Percentiles rank a stretch among this genome's conserved stretches.
These are phyloP conservation scores for Actenoides hombroni DNA, from an alignment of 2,113 vertebrate species.

Conservation along the genomic window DNA sequence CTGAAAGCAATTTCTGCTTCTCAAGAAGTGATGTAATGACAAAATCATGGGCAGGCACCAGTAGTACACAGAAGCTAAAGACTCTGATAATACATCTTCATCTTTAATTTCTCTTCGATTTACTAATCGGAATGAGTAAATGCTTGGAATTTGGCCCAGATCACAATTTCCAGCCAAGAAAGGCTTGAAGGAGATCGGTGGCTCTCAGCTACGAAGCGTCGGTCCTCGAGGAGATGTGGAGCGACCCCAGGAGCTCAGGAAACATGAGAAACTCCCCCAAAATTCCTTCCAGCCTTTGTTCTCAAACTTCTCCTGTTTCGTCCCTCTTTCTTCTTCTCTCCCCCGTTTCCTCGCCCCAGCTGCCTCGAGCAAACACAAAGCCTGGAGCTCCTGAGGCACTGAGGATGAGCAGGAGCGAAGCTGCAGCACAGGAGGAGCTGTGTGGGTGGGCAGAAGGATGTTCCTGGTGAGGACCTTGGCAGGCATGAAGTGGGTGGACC, in stretches of 20 bases:
- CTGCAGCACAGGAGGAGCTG: background rate
- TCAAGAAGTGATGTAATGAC: slow-evolving; percentile 19
- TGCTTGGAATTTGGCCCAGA: slow-evolving; percentile 40
- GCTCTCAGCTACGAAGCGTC: background rate
- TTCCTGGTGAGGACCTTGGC: rapidly evolving
- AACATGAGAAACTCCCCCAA: background rate
- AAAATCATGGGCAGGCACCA: slow-evolving; percentile 2
- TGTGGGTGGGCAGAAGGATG: background rate
- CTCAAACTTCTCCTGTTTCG: background rate
- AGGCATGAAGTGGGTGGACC: background rate
- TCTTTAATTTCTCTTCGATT: slow-evolving; percentile 35
- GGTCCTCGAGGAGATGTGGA: background rate
- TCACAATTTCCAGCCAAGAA: slow-evolving; percentile 11
- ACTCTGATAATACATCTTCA: background rate
- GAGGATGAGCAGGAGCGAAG: background rate
- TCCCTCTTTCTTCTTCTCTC: background rate
- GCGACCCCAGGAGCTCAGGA: rapidly evolving
- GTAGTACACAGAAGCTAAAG: background rate
- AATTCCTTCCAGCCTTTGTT: background rate
- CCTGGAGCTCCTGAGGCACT: background rate
- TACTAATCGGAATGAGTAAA: slow-evolving; percentile 18
- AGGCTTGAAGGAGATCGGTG: background rate
- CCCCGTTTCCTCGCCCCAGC: background rate
- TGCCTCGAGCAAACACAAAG: background rate
- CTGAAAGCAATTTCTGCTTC: slow-evolving; percentile 6